Conservation (phyloP, 2,797 vertebrate genomes). For the Gymnodraco acuticeps region DNA sequence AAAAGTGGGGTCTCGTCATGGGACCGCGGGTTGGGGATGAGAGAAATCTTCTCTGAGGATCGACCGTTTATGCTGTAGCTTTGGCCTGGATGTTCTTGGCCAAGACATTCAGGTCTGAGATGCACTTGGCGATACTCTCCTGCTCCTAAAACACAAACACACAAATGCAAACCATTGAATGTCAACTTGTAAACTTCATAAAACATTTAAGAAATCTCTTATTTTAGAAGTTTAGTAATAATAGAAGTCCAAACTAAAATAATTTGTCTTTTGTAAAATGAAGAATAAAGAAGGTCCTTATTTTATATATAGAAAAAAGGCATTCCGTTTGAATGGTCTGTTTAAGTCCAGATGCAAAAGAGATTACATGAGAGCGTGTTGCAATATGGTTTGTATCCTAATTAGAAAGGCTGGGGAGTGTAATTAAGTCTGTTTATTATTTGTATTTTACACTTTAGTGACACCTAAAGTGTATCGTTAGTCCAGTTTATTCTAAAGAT, state of each 20-base stretch:
- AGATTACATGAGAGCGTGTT: too few relatives aligned
- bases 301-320: too few relatives aligned
- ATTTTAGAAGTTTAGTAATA: background rate
- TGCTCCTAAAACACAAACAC: slow-evolving; percentile 89
- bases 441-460: too few relatives aligned
- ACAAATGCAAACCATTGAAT: background rate
- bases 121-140: slow-evolving; percentile 95
- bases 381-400: too few relatives aligned
- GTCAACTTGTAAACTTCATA: too few relatives aligned
- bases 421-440: too few relatives aligned
- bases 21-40: slow-evolving; percentile 38
- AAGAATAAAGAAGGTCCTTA: too few relatives aligned
- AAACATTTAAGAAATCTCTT: too few relatives aligned
- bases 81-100: slow-evolving; percentile 86
- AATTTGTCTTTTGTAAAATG: too few relatives aligned
- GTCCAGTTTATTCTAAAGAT: background rate
- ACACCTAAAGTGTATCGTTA: background rate
- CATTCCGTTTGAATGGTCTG: too few relatives aligned
- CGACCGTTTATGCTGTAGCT: slow-evolving; percentile 68
- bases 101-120: slow-evolving; percentile 91
- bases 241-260: background rate
- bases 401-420: too few relatives aligned
- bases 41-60: slow-evolving; percentile 53
- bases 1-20: slow-evolving; percentile 68
- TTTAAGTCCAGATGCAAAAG: too few relatives aligned